A percentile compares a stretch with the other conserved stretches of the same genome.
Evolutionary conservation across 2,888 invertebrate genomes (phyloP).

Genomic region (Physocephala rufipes): DNA sequence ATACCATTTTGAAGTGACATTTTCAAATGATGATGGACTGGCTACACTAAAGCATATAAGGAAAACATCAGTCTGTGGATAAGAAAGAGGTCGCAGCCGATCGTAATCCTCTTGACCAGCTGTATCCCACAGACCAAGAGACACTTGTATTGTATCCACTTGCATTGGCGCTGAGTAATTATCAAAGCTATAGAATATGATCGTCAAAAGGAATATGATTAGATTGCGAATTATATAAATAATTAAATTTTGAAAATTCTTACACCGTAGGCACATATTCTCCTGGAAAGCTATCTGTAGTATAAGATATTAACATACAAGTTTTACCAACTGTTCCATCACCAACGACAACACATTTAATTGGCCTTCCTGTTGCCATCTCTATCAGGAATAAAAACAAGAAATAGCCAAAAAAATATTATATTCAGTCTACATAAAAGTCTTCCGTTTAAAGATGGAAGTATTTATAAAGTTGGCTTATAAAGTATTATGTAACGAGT

Average conservation of each 20-base stretch:
- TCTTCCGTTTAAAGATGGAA: too few relatives aligned
- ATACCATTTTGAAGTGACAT: conserved; percentile 99
- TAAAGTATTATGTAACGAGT: too few relatives aligned
- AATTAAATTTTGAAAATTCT: conserved; percentile 64
- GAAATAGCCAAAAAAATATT: conserved; percentile 26
- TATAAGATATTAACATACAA: conserved; percentile 92
- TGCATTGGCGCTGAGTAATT: conserved; percentile 99
- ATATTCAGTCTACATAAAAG: too few relatives aligned
- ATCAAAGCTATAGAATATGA: conserved; percentile 76
- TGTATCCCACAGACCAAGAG: conserved; percentile 97
- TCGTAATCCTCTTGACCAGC: conserved; percentile 97
- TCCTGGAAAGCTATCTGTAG: conserved; percentile 91
- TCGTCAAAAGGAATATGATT: conserved; percentile 35
- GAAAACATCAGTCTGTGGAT: conserved; percentile 99
- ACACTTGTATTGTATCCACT: conserved; percentile 96
- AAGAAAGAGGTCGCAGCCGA: conserved; percentile 92
- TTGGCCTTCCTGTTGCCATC: conserved; percentile 93
- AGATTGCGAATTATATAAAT: background rate
- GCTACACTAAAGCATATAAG: conserved; percentile 99
- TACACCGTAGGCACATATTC: conserved; percentile 96
- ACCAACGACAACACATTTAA: conserved; percentile 92
- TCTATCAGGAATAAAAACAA: conserved; percentile 27
- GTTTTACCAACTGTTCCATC: conserved; percentile 95
- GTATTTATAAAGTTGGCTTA: too few relatives aligned
- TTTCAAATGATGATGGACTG: conserved; percentile 98